phyloP scores from a whole-genome alignment of 2,888 invertebrate species.

The Flexamia atlantica region DNA sequence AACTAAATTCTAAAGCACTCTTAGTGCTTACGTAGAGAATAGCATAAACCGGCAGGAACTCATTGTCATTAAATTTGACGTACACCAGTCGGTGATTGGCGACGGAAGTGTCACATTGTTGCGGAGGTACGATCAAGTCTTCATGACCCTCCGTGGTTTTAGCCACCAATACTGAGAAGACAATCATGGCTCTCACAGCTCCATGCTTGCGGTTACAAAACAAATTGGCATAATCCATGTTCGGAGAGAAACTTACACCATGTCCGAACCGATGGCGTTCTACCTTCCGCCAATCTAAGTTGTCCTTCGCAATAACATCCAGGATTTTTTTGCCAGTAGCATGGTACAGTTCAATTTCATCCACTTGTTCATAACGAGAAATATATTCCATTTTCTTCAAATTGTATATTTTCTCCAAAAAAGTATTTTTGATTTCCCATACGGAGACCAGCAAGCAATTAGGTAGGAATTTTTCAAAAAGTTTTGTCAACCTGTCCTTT shows the following conservation, averaged over 20 bases:
- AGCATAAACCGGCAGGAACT: constrained; percentile 14
- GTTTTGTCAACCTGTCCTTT: neutral
- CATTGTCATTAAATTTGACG: constrained; percentile 22
- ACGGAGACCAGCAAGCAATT: neutral
- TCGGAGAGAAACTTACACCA: constrained; percentile 1
- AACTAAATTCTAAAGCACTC: neutral
- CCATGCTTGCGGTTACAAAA: neutral
- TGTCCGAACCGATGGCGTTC: neutral
- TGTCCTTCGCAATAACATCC: neutral
- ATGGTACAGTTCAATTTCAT: constrained; percentile 31
- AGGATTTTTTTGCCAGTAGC: neutral
- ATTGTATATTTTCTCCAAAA: neutral
- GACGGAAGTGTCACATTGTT: neutral
- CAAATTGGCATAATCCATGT: constrained; percentile 26
- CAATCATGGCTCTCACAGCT: neutral
- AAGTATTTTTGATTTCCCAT: neutral
- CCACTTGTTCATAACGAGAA: neutral
- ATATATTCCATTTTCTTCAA: constrained; percentile 21
- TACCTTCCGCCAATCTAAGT: constrained; percentile 19
- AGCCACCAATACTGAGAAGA: neutral
- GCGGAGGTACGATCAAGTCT: neutral
- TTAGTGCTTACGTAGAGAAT: constrained; percentile 10
- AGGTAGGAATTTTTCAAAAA: constrained; percentile 11
- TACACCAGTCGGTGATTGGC: neutral
- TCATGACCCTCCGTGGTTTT: neutral